These are phyloP conservation scores for Hormaphis cornu DNA, from an alignment of 1,140 invertebrate genomes.

Conservation along the genomic window DNA sequence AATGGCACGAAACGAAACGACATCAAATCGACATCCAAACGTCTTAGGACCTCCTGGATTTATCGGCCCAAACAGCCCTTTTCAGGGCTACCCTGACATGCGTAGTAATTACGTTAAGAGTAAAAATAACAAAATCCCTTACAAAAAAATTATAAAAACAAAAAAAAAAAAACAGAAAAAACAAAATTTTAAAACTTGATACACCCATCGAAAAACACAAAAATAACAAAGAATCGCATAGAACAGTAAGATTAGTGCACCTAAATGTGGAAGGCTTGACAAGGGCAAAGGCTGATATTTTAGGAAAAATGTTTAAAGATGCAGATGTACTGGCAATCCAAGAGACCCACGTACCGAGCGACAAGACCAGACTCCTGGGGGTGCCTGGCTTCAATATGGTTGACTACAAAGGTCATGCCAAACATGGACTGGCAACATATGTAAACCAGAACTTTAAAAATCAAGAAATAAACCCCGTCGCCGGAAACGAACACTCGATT, in stretches of 20 bases:
- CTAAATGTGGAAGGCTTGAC: neutral
- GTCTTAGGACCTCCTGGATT: too few species aligned
- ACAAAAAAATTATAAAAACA: neutral
- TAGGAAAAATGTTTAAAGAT: neutral
- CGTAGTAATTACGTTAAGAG: neutral
- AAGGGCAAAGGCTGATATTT: neutral
- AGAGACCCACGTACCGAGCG: conserved; percentile 1
- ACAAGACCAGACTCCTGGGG: neutral
- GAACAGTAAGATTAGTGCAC: neutral
- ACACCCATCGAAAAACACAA: neutral
- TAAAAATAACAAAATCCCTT: neutral
- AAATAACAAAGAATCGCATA: neutral
- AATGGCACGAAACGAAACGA: too few species aligned
- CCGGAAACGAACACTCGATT: neutral
- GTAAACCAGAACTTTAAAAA: neutral
- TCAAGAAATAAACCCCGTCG: neutral
- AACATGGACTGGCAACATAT: neutral
- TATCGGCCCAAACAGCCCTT: too few species aligned
- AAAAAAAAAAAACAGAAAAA: neutral
- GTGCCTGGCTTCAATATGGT: neutral
- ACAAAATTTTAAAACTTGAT: neutral
- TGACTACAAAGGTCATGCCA: neutral
- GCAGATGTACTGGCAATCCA: conserved; percentile 9
- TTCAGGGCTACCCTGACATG: too few species aligned
- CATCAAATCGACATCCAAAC: too few species aligned